Evolutionary conservation across 64 coral and sea anemone species (phyloP).

Genomic region (Astreopora myriophthalma): DNA sequence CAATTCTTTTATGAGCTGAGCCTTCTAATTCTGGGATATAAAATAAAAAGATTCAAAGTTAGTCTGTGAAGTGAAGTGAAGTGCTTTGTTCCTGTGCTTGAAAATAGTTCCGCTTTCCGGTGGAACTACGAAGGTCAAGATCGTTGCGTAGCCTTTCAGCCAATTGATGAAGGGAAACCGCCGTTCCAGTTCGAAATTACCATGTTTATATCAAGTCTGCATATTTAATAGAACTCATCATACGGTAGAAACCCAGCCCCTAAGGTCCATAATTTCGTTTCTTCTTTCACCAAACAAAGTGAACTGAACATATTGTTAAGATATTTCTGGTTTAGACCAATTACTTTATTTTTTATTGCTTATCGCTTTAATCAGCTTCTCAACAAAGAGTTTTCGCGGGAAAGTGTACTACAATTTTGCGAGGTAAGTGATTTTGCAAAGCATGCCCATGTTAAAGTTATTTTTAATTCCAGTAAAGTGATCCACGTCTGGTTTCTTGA

Average conservation of each 20-base stretch:
- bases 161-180: neutral
- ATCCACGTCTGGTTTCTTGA: neutral
- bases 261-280: too few species aligned
- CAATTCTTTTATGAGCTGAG: neutral
- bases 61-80: too few species aligned
- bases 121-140: neutral
- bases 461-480: neutral
- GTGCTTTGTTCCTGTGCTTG: neutral
- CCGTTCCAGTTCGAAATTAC: neutral
- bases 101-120: neutral
- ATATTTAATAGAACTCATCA: too few species aligned
- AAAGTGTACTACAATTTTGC: neutral
- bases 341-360: neutral
- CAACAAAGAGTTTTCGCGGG: neutral
- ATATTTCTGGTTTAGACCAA: neutral
- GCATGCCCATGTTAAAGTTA: neutral
- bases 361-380: neutral
- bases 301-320: too few species aligned
- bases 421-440: neutral
- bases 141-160: neutral
- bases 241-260: too few species aligned
- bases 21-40: neutral
- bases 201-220: too few species aligned
- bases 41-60: neutral
- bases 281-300: too few species aligned